Percentiles rank a stretch among this genome's conserved stretches.
Conservation (phyloP, 2,797 vertebrate genomes). For the Antrozous pallidus region DNA sequence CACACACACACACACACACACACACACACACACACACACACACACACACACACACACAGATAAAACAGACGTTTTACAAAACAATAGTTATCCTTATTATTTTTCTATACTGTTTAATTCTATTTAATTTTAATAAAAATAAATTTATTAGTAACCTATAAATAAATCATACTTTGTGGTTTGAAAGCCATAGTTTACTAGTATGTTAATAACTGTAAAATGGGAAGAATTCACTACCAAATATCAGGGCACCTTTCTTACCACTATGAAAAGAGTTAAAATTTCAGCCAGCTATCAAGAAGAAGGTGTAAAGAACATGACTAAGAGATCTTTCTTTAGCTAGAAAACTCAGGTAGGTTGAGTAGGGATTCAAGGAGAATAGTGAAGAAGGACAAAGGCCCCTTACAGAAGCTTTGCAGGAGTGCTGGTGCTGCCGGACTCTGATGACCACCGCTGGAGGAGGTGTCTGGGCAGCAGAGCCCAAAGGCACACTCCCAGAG, state of each 20-base stretch:
- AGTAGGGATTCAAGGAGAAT: not conserved
- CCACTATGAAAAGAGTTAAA: not conserved
- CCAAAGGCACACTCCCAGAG: not conserved
- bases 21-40: not conserved
- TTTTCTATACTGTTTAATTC: constrained; percentile 19
- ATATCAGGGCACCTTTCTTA: not conserved
- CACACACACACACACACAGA: not conserved
- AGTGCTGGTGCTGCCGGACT: not conserved
- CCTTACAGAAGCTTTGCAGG: not conserved
- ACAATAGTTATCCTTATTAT: not conserved
- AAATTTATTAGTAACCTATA: not conserved
- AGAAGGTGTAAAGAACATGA: not conserved
- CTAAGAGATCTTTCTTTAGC: not conserved
- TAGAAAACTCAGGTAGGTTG: not conserved
- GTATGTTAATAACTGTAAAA: not conserved
- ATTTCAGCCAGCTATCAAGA: not conserved
- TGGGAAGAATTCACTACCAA: constrained; percentile 2
- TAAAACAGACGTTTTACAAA: not conserved
- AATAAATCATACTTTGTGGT: not conserved
- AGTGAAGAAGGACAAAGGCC: not conserved
- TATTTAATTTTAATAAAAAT: constrained; percentile 16
- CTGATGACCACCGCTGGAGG: not conserved
- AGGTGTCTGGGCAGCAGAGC: not conserved
- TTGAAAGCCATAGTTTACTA: not conserved
- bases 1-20: not conserved